phyloP scores from a whole-genome alignment of 2,888 invertebrate species.

The Hesperia comma region DNA sequence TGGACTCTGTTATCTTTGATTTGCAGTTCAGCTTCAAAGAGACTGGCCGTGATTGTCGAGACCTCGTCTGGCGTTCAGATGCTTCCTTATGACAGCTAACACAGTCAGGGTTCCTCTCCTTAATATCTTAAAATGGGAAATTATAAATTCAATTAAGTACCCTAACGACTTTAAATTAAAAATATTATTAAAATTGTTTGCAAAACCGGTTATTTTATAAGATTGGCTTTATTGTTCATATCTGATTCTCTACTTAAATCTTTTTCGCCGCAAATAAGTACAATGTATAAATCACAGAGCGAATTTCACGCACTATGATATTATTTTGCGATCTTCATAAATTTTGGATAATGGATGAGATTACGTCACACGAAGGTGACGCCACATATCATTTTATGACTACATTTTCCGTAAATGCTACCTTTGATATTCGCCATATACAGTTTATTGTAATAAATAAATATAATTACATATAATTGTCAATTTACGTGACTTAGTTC shows the following conservation, averaged over 20 bases:
- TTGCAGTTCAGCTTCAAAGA: slow-evolving; percentile 27
- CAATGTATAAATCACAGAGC: background rate
- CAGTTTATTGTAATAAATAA: background rate
- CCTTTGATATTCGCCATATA: too few relatives aligned
- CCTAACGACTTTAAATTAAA: too few relatives aligned
- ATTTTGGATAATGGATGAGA: slow-evolving; percentile 11
- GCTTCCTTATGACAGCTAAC: background rate
- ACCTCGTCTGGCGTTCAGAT: slow-evolving; percentile 2
- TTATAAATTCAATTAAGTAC: too few relatives aligned
- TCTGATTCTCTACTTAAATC: background rate
- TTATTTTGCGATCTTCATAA: background rate
- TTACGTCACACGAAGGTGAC: background rate
- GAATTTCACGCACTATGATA: background rate
- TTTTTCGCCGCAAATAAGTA: background rate
- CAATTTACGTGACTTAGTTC: too few relatives aligned
- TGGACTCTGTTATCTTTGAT: slow-evolving; percentile 28
- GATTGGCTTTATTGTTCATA: too few relatives aligned
- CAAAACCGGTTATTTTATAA: too few relatives aligned
- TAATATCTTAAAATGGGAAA: too few relatives aligned
- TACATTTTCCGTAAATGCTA: background rate
- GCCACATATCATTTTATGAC: background rate
- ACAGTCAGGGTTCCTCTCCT: too few relatives aligned
- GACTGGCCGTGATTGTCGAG: slow-evolving; percentile 2
- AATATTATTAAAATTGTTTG: too few relatives aligned
- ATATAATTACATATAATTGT: too few relatives aligned